Evolutionary conservation across 2,888 invertebrate species (phyloP), one percentile per base, ranked within the genome.

Genomic region (Apoda limacodes): DNA sequence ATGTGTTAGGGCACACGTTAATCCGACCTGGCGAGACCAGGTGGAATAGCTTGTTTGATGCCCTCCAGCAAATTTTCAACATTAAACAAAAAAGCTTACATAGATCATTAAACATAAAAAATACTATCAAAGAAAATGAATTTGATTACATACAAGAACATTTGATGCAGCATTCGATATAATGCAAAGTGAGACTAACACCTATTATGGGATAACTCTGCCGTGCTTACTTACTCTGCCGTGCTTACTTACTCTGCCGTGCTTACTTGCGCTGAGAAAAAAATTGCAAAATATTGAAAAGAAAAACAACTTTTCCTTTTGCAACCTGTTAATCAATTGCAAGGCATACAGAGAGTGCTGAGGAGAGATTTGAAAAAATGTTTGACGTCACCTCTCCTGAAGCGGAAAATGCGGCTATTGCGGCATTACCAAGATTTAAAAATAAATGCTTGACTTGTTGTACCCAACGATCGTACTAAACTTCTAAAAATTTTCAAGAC

Each of bases 401-500:
- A n/a, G n/a, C n/a, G n/a, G n/a, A n/a, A n/a, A n/a, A n/a, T n/a
- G n/a, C n/a, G n/a, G n/a, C n/a, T n/a, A n/a, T n/a, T n/a, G n/a
- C n/a, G n/a, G n/a, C n/a, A 30, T 23, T 30, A 30, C 30, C 30
- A 10, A 22, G 24, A 23, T 30, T 30, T 24, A 32, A 32, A 32
- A 27, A 32, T n/a, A n/a, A n/a, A n/a, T n/a, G n/a, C 25, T 22
- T 34, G 23, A 29, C 31, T 35, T 37, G 37, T 19, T 36, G 32
- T 28, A 22, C 25, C 32, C 24, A 11, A 15, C 12, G 36, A 41
- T 20, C 34, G 35, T 24, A 32, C 38, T 22, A 38, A 35, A 28
- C 10, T 34, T 30, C n/a, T 30, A 10, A 42, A 37, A 33, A 23
- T 37, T 39, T 39, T 39, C 22, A 42, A 42, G 30, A 35, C 35